phyloP scores from a whole-genome alignment of 1,140 invertebrate genomes.

The Drosophila kohkoa region DNA sequence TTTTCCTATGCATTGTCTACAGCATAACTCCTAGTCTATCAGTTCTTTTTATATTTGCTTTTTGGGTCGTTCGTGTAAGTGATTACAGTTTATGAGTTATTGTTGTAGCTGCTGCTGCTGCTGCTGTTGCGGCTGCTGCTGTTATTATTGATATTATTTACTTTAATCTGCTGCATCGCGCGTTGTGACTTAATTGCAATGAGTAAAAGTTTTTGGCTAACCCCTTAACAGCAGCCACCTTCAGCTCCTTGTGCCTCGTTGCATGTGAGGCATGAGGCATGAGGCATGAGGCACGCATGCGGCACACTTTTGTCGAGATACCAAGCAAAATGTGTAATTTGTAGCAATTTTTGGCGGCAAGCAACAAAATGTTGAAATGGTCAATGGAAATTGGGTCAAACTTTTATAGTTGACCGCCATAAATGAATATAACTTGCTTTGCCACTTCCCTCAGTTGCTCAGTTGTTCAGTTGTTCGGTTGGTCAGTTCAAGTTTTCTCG shows the following conservation, averaged over 20 bases:
- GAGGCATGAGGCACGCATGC: conserved; percentile 71
- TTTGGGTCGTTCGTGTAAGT: conserved; percentile 54
- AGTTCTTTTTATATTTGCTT: conserved; percentile 4
- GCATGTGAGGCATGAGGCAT: conserved; percentile 50
- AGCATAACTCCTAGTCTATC: conserved; percentile 7
- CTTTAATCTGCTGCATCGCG: conserved; percentile 76
- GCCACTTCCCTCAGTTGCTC: background rate
- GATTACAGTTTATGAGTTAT: conserved; percentile 80
- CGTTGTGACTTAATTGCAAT: conserved; percentile 72
- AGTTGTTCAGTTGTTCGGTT: too few relatives aligned
- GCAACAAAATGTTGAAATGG: conserved; percentile 40
- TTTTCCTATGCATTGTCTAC: background rate
- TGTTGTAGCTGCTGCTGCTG: conserved; percentile 41
- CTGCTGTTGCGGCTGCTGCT: conserved; percentile 41
- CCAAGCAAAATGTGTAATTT: conserved; percentile 78
- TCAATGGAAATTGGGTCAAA: conserved; percentile 73
- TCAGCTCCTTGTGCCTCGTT: background rate
- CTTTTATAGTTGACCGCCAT: conserved; percentile 73
- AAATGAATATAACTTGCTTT: conserved; percentile 65
- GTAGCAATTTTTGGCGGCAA: conserved; percentile 68
- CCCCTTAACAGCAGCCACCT: background rate
- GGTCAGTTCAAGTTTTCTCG: background rate
- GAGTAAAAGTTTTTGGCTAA: conserved; percentile 51
- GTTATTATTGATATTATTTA: conserved; percentile 77
- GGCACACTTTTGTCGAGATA: conserved; percentile 78